Base-by-base conservation (phyloP, 2,888 invertebrate species). In the Ophonus ardosiacus region DNA sequence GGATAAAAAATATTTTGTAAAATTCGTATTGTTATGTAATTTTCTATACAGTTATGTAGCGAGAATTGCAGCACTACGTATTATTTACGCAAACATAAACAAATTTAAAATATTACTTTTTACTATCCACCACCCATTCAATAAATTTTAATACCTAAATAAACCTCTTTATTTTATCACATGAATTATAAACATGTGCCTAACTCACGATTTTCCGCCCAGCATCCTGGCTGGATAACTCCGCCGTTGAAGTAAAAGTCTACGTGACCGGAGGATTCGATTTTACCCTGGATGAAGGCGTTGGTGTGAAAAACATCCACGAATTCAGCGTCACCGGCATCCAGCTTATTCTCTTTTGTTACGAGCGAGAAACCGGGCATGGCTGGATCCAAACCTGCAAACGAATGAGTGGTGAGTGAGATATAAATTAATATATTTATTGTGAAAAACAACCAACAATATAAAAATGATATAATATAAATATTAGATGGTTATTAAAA, bases 211-310 rank as follows among this genome's bases (percentile, higher is more conserved):
- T 90, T 89, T 89, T 90, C 89, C 85, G 91, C 91, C 92, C 92
- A 91, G 88, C 96, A 96, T 0, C 95, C 95, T 0, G 95, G 95
- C 87, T 96, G 95, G 57, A 93, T 91, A 24, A 94, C 92, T 0
- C 96, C 96, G 0, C 96, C 96, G 88, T 96, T 96, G 89, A 95
- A 92, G 88, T 95, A 96, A 88, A 95, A 96, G 88, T 96, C 96
- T 0, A 94, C 93, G 88, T 95, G 95, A 0, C 96, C 96, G 86
- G 94, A 93, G 43, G 93, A 91, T 87, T 95, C 93, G 17, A 94
- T 89, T 87, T 94, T 94, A 0, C 96, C 96, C 87, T 95, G 94
- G 0, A 95, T 90, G 86, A 95, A 92, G 0, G 95, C 95, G 88
- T 95, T 95, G 0, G 95, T 95, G 88, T 96, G 96, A 79, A 95